Evolutionary conservation across 2,113 vertebrate genomes (phyloP).

Genomic region (Glaucomys volans): DNA sequence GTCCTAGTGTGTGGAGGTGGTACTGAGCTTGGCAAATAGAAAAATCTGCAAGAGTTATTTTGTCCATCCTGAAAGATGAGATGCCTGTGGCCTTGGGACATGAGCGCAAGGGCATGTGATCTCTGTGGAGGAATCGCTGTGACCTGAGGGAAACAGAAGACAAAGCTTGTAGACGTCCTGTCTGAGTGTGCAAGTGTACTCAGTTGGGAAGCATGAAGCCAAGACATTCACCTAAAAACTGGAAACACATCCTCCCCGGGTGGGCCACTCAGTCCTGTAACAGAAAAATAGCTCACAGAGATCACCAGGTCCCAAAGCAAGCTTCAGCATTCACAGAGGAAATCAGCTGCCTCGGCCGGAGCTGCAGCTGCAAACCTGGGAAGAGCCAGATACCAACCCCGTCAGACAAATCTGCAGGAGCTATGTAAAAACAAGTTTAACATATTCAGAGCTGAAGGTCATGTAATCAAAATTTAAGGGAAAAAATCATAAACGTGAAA

Average conservation of each 20-base stretch:
- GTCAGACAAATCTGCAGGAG: neutral
- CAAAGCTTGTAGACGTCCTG: neutral
- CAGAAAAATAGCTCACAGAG: neutral
- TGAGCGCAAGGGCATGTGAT: neutral
- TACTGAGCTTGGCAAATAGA: neutral
- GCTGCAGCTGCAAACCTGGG: neutral
- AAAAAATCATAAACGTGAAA: neutral
- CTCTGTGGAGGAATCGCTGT: neutral
- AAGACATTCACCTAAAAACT: neutral
- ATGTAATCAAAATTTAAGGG: neutral
- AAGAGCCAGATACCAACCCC: neutral
- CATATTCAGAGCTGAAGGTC: neutral
- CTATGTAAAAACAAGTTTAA: neutral
- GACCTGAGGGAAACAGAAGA: neutral
- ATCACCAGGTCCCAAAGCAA: neutral
- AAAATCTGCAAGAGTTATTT: neutral
- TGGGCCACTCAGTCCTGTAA: neutral
- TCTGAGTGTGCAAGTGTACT: neutral
- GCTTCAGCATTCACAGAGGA: neutral
- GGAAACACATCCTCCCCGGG: neutral
- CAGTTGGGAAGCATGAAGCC: neutral
- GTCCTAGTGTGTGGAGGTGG: neutral
- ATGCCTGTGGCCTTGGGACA: neutral
- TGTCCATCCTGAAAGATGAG: neutral
- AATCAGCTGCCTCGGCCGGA: neutral